Evolutionary conservation across 2,888 invertebrate species (phyloP).

Genomic region (Sepioteuthis lessoniana): DNA sequence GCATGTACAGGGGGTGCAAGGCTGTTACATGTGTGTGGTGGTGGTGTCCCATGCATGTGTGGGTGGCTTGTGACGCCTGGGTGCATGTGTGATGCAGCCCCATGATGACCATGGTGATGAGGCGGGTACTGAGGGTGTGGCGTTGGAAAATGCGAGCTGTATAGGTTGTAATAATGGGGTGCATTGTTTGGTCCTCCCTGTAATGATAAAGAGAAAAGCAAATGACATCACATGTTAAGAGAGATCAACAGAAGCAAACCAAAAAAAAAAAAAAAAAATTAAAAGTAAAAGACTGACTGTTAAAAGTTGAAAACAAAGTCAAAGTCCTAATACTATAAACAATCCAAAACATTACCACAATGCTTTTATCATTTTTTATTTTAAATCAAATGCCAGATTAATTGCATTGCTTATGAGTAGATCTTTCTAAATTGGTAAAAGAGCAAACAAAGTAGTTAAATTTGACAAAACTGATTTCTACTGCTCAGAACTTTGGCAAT

Average conservation of each 20-base stretch:
- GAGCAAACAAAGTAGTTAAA: no score
- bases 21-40: constrained; percentile 61
- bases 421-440: no score
- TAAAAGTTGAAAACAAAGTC: no score
- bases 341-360: no score
- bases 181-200: constrained; percentile 70
- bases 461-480: no score
- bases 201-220: constrained; percentile 51
- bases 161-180: constrained; percentile 82
- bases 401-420: no score
- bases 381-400: no score
- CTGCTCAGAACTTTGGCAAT: no score
- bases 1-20: constrained; percentile 57
- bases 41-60: constrained; percentile 66
- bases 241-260: background rate
- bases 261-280: background rate
- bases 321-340: no score
- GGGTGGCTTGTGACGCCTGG: constrained; percentile 77
- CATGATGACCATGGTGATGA: constrained; percentile 69
- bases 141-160: constrained; percentile 71
- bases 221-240: background rate
- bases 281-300: background rate
- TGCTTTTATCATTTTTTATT: no score
- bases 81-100: constrained; percentile 77
- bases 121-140: constrained; percentile 62